These are phyloP conservation scores for Eulithis testata DNA, from an alignment of 2,888 invertebrate species.

Conservation along the genomic window DNA sequence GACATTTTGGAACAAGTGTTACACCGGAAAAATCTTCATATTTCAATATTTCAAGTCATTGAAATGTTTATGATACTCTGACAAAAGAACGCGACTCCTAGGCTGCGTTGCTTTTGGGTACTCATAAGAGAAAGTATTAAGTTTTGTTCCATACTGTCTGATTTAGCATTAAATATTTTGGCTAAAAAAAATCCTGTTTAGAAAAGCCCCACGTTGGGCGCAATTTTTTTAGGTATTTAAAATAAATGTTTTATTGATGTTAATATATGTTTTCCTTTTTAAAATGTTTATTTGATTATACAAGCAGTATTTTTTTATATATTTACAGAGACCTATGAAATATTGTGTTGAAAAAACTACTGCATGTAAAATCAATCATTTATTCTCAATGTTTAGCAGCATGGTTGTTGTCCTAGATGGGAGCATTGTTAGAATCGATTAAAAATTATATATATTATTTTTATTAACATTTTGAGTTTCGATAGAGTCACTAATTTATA, in stretches of 20 bases:
- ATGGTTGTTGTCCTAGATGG: conserved; percentile 78
- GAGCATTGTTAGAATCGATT: conserved; percentile 45
- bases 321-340: not conserved
- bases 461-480: not conserved
- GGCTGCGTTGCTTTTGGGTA: no score
- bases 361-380: conserved; percentile 56
- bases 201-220: conserved; percentile 33
- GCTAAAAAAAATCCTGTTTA: conserved; percentile 2
- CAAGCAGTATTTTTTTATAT: conserved; percentile 21
- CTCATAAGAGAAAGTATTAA: no score
- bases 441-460: conserved; percentile 2
- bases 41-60: not conserved
- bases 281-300: conserved; percentile 26
- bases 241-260: conserved; percentile 38
- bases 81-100: not conserved
- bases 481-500: conserved; percentile 31
- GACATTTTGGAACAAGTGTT: conserved; percentile 48
- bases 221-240: conserved; percentile 38
- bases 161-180: conserved; percentile 38
- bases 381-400: conserved; percentile 72
- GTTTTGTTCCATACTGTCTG: conserved; percentile 48
- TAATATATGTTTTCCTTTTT: conserved; percentile 38
- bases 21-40: not conserved
- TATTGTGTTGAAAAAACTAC: conserved; percentile 31
- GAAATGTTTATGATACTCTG: not conserved